A percentile compares a stretch with the other conserved stretches of the same genome.
These are phyloP conservation scores for Globicephala melas DNA, from an alignment of 2,113 vertebrate species.

Conservation along the genomic window DNA sequence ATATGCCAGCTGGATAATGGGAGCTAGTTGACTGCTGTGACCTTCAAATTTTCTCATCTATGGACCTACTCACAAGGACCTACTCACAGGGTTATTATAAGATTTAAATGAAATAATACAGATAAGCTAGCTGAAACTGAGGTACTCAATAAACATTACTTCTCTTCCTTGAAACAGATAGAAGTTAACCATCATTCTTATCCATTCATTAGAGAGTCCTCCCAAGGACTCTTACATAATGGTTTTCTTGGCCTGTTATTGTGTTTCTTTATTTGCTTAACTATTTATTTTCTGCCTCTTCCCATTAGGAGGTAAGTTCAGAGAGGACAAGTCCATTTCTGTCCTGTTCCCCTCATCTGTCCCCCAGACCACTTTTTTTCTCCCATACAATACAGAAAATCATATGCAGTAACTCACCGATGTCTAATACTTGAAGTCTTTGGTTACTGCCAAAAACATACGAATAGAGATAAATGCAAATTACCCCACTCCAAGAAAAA, in stretches of 20 bases:
- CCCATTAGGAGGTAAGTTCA: background rate
- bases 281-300: background rate
- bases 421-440: background rate
- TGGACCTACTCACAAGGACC: background rate
- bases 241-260: background rate
- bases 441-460: background rate
- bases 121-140: background rate
- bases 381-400: background rate
- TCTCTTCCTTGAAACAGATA: background rate
- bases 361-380: background rate
- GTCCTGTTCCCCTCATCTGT: background rate
- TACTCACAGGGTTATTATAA: background rate
- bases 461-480: constrained; percentile 15
- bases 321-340: background rate
- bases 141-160: background rate
- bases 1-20: background rate
- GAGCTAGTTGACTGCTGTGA: background rate
- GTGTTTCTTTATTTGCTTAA: background rate
- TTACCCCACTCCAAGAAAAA: background rate
- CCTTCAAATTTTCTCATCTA: background rate
- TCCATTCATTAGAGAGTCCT: background rate
- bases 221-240: background rate
- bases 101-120: background rate
- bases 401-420: background rate
- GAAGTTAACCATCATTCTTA: background rate